phyloP scores from a whole-genome alignment of 2,888 invertebrate species.

The Idaea aversata region DNA sequence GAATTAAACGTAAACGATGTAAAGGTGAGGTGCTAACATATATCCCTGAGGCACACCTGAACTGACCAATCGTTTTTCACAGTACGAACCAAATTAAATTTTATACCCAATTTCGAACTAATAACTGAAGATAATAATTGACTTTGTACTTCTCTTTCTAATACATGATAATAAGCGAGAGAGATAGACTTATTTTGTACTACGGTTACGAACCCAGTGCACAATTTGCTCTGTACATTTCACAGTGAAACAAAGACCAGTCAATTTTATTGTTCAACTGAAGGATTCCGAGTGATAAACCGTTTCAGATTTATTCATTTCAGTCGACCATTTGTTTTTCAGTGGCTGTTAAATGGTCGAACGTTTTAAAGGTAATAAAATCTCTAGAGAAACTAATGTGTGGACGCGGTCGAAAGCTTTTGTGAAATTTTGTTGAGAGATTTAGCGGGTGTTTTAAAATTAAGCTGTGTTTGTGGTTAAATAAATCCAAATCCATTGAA shows the following conservation, averaged over 20 bases:
- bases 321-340: conserved; percentile 57
- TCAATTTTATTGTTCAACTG: background rate
- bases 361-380: conserved; percentile 46
- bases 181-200: background rate
- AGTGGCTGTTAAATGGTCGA: conserved; percentile 53
- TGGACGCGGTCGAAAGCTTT: conserved; percentile 40
- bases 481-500: background rate
- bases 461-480: background rate
- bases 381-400: conserved; percentile 40
- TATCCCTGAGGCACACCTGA: conserved; percentile 42
- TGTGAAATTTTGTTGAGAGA: conserved; percentile 3
- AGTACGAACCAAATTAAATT: conserved; percentile 16
- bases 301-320: conserved; percentile 55
- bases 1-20: background rate
- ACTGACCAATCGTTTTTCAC: conserved; percentile 12
- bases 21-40: conserved; percentile 35
- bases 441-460: background rate
- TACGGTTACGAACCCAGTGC: background rate
- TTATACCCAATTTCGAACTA: background rate
- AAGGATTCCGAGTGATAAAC: conserved; percentile 60
- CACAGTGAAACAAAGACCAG: background rate
- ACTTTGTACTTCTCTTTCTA: background rate
- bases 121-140: background rate
- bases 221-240: background rate
- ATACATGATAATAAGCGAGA: background rate